Percentiles rank a stretch among this genome's conserved stretches.
phyloP scores from a whole-genome alignment of 2,113 vertebrate genomes.

The Saiga tatarica region DNA sequence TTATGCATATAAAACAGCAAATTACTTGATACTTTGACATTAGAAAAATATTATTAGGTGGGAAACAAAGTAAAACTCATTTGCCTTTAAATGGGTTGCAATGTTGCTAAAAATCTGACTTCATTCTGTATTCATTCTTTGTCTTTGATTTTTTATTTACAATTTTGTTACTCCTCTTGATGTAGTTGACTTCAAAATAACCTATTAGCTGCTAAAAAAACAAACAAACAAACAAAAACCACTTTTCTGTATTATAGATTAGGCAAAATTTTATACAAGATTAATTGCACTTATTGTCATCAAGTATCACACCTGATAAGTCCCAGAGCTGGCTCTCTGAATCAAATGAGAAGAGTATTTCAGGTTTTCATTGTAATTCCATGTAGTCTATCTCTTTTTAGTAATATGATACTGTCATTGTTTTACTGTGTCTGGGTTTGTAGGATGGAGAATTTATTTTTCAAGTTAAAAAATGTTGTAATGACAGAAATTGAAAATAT shows the following conservation, averaged over 20 bases:
- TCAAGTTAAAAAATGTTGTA: not conserved
- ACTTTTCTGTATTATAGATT: conserved; percentile 54
- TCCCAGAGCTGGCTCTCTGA: conserved; percentile 30
- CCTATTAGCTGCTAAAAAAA: not conserved
- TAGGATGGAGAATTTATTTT: not conserved
- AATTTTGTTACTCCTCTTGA: conserved; percentile 25
- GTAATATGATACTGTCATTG: not conserved
- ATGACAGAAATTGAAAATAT: not conserved
- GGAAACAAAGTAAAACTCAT: not conserved
- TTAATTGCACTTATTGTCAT: conserved; percentile 64
- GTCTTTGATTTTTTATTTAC: not conserved
- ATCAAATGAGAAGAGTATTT: conserved; percentile 46
- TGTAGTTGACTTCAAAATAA: conserved; percentile 47
- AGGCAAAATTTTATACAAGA: conserved; percentile 49
- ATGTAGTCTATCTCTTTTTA: not conserved
- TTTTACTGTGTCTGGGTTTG: not conserved
- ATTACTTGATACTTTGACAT: not conserved
- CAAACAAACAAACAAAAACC: too few relatives aligned
- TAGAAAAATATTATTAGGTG: not conserved
- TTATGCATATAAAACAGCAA: not conserved
- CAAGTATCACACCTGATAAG: conserved; percentile 19
- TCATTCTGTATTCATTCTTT: not conserved
- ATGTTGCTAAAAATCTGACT: not conserved
- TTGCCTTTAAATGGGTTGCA: not conserved
- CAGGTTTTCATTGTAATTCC: conserved; percentile 16